Evolutionary conservation across 2,888 invertebrate genomes (phyloP).

Genomic region (Aphidoletes aphidimyza): DNA sequence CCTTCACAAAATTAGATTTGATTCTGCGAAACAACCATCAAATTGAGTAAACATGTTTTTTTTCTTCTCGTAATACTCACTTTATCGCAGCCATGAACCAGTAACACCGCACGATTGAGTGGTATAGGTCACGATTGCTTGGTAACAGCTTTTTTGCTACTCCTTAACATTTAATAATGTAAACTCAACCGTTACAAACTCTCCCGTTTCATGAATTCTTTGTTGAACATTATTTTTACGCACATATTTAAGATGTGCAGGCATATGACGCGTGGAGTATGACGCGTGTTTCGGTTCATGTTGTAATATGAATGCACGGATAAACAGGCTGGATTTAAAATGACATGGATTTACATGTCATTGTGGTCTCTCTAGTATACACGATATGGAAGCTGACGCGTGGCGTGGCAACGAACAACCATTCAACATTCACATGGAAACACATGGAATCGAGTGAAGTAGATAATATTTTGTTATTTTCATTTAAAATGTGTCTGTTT

Average conservation of each 20-base stretch:
- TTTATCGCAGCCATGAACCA: not conserved
- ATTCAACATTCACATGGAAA: no score
- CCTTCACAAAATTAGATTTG: not conserved
- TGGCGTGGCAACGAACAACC: no score
- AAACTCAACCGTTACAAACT: no score
- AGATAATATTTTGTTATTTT: no score
- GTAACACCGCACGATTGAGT: not conserved
- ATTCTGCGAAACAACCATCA: not conserved
- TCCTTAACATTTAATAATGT: no score
- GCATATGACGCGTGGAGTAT: not conserved
- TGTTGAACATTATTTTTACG: no score
- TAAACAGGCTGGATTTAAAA: not conserved
- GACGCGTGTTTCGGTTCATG: not conserved
- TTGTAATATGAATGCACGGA: not conserved
- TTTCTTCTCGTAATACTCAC: not conserved
- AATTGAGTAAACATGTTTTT: not conserved
- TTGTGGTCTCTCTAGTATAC: not conserved
- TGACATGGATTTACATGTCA: constrained; percentile 13
- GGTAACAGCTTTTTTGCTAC: not conserved
- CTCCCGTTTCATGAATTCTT: no score
- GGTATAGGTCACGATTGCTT: constrained; percentile 40
- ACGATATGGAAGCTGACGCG: not conserved
- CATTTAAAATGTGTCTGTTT: no score
- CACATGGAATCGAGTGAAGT: no score
- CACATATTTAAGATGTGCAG: no score